phyloP scores from a whole-genome alignment of 2,113 vertebrate genomes.

The Pseudois nayaur region DNA sequence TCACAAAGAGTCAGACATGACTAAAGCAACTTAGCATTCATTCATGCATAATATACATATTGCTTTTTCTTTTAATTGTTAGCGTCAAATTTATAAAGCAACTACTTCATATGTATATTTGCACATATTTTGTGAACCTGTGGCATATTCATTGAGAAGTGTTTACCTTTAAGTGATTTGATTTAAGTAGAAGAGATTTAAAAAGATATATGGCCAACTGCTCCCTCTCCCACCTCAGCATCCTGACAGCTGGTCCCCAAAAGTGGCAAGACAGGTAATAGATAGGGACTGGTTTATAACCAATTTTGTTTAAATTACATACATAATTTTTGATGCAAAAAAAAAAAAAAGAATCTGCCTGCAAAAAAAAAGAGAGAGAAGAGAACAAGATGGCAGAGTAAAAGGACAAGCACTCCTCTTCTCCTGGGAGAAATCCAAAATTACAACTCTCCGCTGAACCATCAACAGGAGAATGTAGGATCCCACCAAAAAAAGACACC shows the following conservation, averaged over 20 bases:
- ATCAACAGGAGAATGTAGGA: neutral
- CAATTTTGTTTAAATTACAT: neutral
- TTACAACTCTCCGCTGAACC: neutral
- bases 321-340: neutral
- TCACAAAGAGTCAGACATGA: neutral
- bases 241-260: neutral
- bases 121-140: neutral
- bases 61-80: neutral
- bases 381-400: fast-evolving
- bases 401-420: neutral
- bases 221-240: neutral
- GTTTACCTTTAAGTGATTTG: neutral
- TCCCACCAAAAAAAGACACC: neutral
- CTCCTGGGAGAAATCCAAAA: neutral
- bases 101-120: neutral
- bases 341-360: neutral
- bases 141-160: neutral
- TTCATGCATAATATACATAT: neutral
- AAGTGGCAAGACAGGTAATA: neutral
- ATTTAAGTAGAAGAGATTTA: neutral
- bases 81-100: neutral
- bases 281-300: neutral
- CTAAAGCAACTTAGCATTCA: neutral
- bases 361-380: neutral
- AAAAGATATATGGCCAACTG: neutral